A percentile compares a stretch with the other conserved stretches of the same genome.
These are phyloP conservation scores for Cheilosia urbana DNA, from an alignment of 2,888 invertebrate species.

Conservation along the genomic window DNA sequence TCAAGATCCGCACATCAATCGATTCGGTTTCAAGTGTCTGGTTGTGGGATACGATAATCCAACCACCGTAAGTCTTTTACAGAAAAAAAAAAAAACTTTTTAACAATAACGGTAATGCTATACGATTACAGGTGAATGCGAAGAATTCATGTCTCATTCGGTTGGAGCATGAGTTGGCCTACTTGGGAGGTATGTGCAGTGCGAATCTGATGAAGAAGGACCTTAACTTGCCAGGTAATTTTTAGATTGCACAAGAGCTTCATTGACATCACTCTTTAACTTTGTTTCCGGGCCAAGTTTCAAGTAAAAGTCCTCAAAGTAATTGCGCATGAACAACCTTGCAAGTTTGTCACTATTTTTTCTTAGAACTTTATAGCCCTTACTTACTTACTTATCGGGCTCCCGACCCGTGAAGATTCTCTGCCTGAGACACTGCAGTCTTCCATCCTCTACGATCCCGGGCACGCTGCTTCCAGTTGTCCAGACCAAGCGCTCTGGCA, in stretches of 20 bases:
- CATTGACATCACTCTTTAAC: no score
- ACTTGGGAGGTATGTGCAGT: conserved; percentile 95
- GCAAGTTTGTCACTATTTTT: no score
- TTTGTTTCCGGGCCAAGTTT: no score
- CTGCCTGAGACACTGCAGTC: no score
- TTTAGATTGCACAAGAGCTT: not conserved
- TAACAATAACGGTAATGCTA: not conserved
- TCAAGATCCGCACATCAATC: conserved; percentile 92
- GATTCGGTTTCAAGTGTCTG: conserved; percentile 91
- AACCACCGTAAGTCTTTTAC: conserved; percentile 81
- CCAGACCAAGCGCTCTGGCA: no score
- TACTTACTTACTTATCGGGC: no score
- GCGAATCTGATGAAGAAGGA: conserved; percentile 94
- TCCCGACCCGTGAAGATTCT: no score
- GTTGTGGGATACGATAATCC: conserved; percentile 93
- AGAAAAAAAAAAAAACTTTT: not conserved
- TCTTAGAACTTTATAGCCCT: no score
- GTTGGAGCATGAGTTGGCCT: conserved; percentile 95
- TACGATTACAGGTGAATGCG: conserved; percentile 80
- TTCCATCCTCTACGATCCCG: no score
- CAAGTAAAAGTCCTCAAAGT: no score
- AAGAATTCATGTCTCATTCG: conserved; percentile 84
- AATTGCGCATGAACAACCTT: no score
- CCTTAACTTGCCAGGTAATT: conserved; percentile 86
- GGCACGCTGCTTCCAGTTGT: no score